Evolutionary conservation across 2,113 vertebrate genomes (phyloP).

Genomic region (Steatornis caripensis): DNA sequence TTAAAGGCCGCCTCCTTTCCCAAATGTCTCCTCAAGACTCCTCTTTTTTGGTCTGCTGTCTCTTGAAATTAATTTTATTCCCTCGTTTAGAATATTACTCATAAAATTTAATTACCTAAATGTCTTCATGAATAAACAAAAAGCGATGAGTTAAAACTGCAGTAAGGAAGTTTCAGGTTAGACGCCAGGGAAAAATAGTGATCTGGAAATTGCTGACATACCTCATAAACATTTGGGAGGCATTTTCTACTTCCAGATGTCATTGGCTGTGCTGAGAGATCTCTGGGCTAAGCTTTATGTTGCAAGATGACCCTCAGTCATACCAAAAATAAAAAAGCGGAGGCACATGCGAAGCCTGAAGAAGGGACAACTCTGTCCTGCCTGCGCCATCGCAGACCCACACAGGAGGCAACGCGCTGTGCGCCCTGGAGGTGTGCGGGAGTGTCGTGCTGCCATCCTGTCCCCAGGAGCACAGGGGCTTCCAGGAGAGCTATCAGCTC

Average conservation of each 20-base stretch:
- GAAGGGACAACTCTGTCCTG: not conserved
- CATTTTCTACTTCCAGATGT: slow-evolving; percentile 53
- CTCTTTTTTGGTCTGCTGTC: not conserved
- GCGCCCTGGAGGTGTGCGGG: not conserved
- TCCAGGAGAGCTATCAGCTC: rapidly evolving
- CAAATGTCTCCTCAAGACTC: not conserved
- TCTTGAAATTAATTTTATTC: not conserved
- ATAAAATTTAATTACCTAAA: slow-evolving; percentile 27
- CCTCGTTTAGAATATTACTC: not conserved
- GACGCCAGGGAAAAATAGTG: not conserved
- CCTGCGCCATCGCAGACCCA: not conserved
- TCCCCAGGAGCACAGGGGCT: rapidly evolving
- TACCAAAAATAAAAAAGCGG: not conserved
- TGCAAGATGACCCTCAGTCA: not conserved
- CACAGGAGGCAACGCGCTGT: too few relatives aligned
- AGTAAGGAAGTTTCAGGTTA: slow-evolving; percentile 33
- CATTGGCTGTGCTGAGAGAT: not conserved
- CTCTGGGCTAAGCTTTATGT: not conserved
- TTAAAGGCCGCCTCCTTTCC: not conserved
- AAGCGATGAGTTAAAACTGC: not conserved
- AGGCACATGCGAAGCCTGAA: not conserved
- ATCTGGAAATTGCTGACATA: slow-evolving; percentile 38
- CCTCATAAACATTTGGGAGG: slow-evolving; percentile 42
- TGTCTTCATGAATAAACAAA: not conserved
- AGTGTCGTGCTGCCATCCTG: not conserved